Percentiles rank a stretch among this genome's conserved stretches.
phyloP scores from a whole-genome alignment of 2,888 invertebrate species.

The Morpho helenor region DNA sequence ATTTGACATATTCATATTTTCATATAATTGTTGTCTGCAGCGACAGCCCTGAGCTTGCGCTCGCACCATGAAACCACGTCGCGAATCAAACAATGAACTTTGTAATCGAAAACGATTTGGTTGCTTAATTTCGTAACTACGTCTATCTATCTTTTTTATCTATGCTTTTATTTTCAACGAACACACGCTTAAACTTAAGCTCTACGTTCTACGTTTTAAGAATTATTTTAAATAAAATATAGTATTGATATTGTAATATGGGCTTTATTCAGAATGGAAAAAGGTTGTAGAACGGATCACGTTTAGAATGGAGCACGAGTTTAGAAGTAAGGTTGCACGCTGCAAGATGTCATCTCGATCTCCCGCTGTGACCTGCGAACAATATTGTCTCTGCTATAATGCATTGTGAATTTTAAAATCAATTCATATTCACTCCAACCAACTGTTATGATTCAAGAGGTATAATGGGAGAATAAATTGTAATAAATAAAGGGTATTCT shows the following conservation, averaged over 20 bases:
- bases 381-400: slow-evolving; percentile 74
- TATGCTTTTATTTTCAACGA: slow-evolving; percentile 68
- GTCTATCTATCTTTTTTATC: slow-evolving; percentile 65
- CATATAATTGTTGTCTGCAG: background rate
- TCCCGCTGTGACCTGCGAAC: slow-evolving; percentile 72
- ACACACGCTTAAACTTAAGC: slow-evolving; percentile 53
- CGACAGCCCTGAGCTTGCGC: slow-evolving; percentile 46
- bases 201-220: slow-evolving; percentile 41
- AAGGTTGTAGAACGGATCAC: slow-evolving; percentile 30
- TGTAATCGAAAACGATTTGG: slow-evolving; percentile 68
- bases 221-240: slow-evolving; percentile 28
- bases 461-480: background rate
- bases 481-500: background rate
- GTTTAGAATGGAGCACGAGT: slow-evolving; percentile 40
- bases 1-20: no score
- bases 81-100: slow-evolving; percentile 69
- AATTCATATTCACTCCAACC: slow-evolving; percentile 64
- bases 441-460: slow-evolving; percentile 24
- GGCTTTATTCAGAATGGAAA: slow-evolving; percentile 32
- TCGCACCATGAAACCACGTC: slow-evolving; percentile 37
- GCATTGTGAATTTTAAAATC: slow-evolving; percentile 72
- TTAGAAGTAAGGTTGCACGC: slow-evolving; percentile 66
- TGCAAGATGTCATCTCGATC: slow-evolving; percentile 75
- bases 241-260: slow-evolving; percentile 32
- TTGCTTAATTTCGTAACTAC: slow-evolving; percentile 71